Conservation (phyloP, 1,140 invertebrate species). For the Apis florea region DNA sequence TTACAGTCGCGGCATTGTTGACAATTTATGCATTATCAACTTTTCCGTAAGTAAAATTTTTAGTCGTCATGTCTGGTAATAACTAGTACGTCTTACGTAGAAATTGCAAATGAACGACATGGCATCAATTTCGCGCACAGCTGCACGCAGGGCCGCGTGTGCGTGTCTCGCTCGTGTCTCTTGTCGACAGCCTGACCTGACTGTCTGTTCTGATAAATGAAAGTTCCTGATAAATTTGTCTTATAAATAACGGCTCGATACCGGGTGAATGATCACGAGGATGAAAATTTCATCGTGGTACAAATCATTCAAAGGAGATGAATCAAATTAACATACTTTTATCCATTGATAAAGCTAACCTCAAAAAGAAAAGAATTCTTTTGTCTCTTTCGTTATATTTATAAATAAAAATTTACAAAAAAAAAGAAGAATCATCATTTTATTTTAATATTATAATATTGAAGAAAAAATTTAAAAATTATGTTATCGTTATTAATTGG, state of each 20-base stretch:
- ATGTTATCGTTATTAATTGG: background rate
- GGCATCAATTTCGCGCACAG: constrained; percentile 44
- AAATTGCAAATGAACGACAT: constrained; percentile 35
- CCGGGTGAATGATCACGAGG: background rate
- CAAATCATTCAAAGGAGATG: background rate
- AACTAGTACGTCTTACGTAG: constrained; percentile 37
- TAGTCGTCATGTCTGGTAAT: constrained; percentile 37
- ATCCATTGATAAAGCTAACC: too few species aligned
- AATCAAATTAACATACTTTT: background rate
- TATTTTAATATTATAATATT: background rate
- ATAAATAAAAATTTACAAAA: background rate
- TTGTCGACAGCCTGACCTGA: constrained; percentile 10
- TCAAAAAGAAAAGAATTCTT: too few species aligned
- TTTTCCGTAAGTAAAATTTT: background rate
- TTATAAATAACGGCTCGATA: constrained; percentile 14
- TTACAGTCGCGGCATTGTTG: background rate
- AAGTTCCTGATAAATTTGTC: constrained; percentile 35
- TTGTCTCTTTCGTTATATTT: too few species aligned
- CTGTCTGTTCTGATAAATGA: constrained; percentile 29
- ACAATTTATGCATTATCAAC: background rate
- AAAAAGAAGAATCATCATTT: background rate
- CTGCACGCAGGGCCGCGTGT: constrained; percentile 12
- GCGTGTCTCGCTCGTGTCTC: constrained; percentile 11
- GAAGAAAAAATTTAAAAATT: background rate
- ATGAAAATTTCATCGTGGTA: background rate